phyloP scores from a whole-genome alignment of 2,113 vertebrate species.

The Piaya cayana region DNA sequence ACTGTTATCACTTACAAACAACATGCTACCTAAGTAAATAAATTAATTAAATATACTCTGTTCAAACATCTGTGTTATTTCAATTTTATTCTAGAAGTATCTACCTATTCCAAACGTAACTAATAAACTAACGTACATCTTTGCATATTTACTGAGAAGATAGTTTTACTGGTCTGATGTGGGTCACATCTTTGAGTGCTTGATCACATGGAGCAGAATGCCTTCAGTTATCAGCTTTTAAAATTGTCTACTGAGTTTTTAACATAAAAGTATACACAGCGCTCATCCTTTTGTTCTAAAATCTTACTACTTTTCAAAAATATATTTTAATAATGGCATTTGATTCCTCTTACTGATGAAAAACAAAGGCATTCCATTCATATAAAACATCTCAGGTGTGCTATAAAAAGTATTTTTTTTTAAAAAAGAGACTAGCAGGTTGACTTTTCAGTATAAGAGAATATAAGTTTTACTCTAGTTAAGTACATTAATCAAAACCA shows the following conservation, averaged over 20 bases:
- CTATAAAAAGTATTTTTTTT: not conserved
- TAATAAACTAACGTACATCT: not conserved
- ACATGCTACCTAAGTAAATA: not conserved
- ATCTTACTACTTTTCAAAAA: not conserved
- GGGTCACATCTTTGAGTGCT: not conserved
- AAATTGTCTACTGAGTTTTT: not conserved
- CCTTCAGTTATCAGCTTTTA: not conserved
- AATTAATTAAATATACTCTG: not conserved
- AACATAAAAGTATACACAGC: not conserved
- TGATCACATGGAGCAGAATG: not conserved
- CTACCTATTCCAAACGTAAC: not conserved
- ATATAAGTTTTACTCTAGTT: not conserved
- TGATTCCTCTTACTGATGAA: not conserved
- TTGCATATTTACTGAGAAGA: not conserved
- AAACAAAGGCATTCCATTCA: not conserved
- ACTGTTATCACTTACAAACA: not conserved
- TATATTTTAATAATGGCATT: not conserved
- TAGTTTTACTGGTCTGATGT: not conserved
- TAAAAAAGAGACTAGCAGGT: not conserved
- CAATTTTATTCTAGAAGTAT: not conserved
- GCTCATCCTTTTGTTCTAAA: not conserved
- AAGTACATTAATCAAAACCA: not conserved
- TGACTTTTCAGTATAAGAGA: not conserved
- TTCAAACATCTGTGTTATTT: not conserved
- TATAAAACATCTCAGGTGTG: not conserved